A percentile compares a stretch with the other conserved stretches of the same genome.
These are phyloP conservation scores for Elegia similella DNA, from an alignment of 2,888 invertebrate species.

Conservation along the genomic window DNA sequence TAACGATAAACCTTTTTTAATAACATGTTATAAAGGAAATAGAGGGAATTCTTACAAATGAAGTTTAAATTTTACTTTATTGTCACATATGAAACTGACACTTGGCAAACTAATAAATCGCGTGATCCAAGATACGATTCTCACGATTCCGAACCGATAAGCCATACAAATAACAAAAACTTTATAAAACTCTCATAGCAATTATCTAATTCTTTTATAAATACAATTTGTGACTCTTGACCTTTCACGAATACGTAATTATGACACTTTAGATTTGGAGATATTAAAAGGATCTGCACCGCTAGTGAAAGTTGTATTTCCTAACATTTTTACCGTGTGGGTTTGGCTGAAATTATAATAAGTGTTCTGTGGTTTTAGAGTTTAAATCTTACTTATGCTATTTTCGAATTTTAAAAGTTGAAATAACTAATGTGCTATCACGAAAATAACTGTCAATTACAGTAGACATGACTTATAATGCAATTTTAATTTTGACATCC, in stretches of 20 bases:
- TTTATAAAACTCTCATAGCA: slow-evolving; percentile 17
- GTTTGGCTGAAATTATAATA: not conserved
- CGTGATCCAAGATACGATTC: not conserved
- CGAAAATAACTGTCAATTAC: no score
- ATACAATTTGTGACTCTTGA: slow-evolving; percentile 6
- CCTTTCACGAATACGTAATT: slow-evolving; percentile 13
- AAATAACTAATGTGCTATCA: no score
- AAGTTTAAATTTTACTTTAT: not conserved
- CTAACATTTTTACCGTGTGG: not conserved
- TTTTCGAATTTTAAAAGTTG: no score
- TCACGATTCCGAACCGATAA: not conserved
- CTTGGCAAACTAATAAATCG: not conserved
- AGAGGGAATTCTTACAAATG: no score
- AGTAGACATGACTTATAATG: no score
- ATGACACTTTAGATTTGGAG: slow-evolving; percentile 9
- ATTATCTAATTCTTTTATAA: slow-evolving; percentile 12
- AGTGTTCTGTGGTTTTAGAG: no score
- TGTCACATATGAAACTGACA: not conserved
- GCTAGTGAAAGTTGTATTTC: slow-evolving; percentile 4
- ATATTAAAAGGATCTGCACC: slow-evolving; percentile 1
- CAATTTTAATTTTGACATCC: no score
- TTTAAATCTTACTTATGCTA: no score
- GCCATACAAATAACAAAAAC: not conserved
- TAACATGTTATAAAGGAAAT: no score
- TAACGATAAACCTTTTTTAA: no score